Evolutionary conservation across 2,888 invertebrate genomes (phyloP), one percentile per base, ranked within the genome.

Genomic region (Blera fallax): DNA sequence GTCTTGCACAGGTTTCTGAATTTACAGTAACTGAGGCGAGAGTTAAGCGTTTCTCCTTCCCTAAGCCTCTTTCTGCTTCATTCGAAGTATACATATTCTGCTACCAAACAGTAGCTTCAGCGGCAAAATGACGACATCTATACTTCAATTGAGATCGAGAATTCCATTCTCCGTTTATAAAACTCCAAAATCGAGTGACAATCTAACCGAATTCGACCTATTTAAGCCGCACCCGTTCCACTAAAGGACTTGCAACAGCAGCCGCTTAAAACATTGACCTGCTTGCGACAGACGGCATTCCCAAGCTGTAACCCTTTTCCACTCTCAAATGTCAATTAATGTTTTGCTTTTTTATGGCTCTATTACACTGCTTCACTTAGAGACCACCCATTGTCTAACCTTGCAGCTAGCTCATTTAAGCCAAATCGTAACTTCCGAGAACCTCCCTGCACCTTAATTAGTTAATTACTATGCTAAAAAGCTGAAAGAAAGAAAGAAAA

Each of bases 361-460:
- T 18, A 32, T 50, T 67, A 60, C 14, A 64, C 43, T 11, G 37
- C 64, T 24, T 14, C 18, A 34, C 60, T 54, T 29, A 45, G 32
- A 79, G 83, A 79, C 84, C 84, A 84, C 84, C 84, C 74, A 84
- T 70, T 43, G 58, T 18, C 29, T 52, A 80, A 64, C 80, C 80
- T 84, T 84, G 79, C 79, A 52, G 37, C 43, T 54, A 40, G 37
- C 43, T 54, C 43, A 29, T 74, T 70, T 50, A 58, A 50, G 62
- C 45, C 45, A 45, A 76, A 60, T 56, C 56, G 50, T 79, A 79
- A 84, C 84, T 74, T 54, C 54, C 40, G 73, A 83, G 73, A 78
- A 83, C 78, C 77, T 80, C 80, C 69, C 80, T 76, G 84, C 80
- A 74, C 84, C 80, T 80, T 84, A 80, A 80, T 84, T 84, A 80